A percentile compares a stretch with the other conserved stretches of the same genome.
Conservation (phyloP, 2,888 invertebrate species). For the Stictocephala bisonia region DNA sequence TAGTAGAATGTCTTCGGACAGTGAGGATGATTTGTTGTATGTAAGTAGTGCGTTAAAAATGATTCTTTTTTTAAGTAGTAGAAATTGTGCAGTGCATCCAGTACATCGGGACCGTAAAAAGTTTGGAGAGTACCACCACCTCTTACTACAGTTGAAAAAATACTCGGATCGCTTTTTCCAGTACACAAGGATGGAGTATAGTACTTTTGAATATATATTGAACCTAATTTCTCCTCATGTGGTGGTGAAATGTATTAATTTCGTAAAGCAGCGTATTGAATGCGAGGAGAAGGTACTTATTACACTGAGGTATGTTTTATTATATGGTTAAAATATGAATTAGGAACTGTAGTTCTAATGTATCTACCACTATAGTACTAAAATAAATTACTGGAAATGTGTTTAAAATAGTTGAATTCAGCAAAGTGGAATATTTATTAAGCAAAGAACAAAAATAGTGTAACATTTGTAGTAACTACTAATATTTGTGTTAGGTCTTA, state of each 20-base stretch:
- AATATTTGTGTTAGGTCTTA: not conserved
- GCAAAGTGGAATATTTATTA: constrained; percentile 2
- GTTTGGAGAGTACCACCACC: constrained; percentile 34
- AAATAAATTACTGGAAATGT: not conserved
- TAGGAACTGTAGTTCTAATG: not conserved
- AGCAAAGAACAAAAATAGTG: not conserved
- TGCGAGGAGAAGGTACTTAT: constrained; percentile 7
- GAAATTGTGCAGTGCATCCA: constrained; percentile 12
- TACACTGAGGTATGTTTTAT: constrained; percentile 16
- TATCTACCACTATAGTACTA: not conserved
- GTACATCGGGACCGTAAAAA: constrained; percentile 14
- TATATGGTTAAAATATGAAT: not conserved
- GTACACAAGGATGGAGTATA: not conserved
- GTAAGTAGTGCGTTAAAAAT: not conserved
- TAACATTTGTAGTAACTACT: constrained; percentile 1
- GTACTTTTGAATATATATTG: constrained; percentile 37
- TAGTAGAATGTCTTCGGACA: not conserved
- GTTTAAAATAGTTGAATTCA: not conserved
- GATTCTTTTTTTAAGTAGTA: not conserved
- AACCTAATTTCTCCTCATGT: constrained; percentile 5
- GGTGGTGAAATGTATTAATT: constrained; percentile 10
- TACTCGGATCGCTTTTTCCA: not conserved
- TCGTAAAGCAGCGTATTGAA: constrained; percentile 1
- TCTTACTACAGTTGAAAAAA: constrained; percentile 25
- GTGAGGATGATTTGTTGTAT: not conserved